Conservation (phyloP, 1,140 invertebrate genomes). For the Phocides pigmalion region DNA sequence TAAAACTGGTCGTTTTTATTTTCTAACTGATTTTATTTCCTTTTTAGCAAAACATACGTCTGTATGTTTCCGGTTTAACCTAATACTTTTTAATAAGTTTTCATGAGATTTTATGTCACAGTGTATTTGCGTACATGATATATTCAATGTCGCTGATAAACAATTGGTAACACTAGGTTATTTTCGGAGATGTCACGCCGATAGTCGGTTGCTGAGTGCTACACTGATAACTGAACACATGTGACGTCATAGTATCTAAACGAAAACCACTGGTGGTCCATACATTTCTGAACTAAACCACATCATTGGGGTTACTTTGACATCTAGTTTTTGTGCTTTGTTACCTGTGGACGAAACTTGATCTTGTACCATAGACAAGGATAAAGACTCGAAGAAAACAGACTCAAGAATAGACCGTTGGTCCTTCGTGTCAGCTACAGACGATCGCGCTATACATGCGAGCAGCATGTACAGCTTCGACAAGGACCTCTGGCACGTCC, state of each 20-base stretch:
- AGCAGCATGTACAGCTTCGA: conserved; percentile 74
- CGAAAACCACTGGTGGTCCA: background rate
- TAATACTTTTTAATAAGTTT: background rate
- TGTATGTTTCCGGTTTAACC: too few species aligned
- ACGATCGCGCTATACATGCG: background rate
- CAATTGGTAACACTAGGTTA: conserved; percentile 7
- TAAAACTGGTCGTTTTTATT: too few species aligned
- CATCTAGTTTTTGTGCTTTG: too few species aligned
- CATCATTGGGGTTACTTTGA: too few species aligned
- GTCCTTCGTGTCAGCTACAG: background rate
- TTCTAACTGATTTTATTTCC: too few species aligned
- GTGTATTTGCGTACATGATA: background rate
- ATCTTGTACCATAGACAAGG: too few species aligned
- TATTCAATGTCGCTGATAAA: conserved; percentile 14
- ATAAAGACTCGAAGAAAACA: too few species aligned
- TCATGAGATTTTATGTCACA: conserved; percentile 16
- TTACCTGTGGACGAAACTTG: background rate
- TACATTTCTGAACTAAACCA: too few species aligned
- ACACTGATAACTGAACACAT: conserved; percentile 3
- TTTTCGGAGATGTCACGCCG: conserved; percentile 16
- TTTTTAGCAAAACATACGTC: too few species aligned
- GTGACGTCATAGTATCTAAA: background rate
- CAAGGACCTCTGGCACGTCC: conserved; percentile 74
- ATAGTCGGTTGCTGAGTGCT: conserved; percentile 6
- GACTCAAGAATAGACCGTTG: too few species aligned